Evolutionary conservation across 2,888 invertebrate genomes (phyloP).

Genomic region (Zaprionus bogoriensis): DNA sequence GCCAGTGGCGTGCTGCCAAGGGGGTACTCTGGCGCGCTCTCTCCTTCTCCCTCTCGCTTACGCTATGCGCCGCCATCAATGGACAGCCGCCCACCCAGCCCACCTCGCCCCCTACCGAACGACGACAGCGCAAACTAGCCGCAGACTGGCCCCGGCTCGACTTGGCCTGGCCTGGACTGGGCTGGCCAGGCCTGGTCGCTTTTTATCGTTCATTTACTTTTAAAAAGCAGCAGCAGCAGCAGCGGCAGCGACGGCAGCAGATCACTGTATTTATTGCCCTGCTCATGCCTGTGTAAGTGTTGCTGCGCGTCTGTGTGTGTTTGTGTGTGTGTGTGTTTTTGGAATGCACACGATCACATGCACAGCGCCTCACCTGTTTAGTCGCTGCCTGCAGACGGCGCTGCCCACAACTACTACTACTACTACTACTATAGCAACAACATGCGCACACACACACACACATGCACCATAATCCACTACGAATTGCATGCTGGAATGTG

Average conservation of each 20-base stretch:
- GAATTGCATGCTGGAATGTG: conserved; percentile 82
- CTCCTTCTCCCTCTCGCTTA: conserved; percentile 8
- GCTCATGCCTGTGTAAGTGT: conserved; percentile 42
- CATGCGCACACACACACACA: conserved; percentile 20
- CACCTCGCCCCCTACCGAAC: conserved; percentile 10
- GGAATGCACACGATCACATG: conserved; percentile 72
- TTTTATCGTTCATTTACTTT: conserved; percentile 78
- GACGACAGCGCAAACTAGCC: conserved; percentile 24
- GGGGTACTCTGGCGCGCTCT: conserved; percentile 10
- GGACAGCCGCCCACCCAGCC: conserved; percentile 41
- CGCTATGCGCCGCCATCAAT: conserved; percentile 30
- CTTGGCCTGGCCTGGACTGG: conserved; percentile 44
- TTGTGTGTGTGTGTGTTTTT: conserved; percentile 46
- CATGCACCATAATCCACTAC: conserved; percentile 61
- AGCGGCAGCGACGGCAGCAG: conserved; percentile 40
- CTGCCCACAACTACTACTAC: conserved; percentile 28
- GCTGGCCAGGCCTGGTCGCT: conserved; percentile 62
- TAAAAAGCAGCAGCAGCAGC: conserved; percentile 59
- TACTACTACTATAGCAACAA: conserved; percentile 27
- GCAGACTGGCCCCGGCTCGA: conserved; percentile 31
- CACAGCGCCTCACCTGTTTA: conserved; percentile 72
- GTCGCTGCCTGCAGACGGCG: conserved; percentile 50
- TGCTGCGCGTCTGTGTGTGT: conserved; percentile 32
- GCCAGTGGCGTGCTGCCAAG: conserved; percentile 54
- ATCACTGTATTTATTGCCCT: conserved; percentile 71